Evolutionary conservation across 2,888 invertebrate genomes (phyloP).

Genomic region (Neria commutata): DNA sequence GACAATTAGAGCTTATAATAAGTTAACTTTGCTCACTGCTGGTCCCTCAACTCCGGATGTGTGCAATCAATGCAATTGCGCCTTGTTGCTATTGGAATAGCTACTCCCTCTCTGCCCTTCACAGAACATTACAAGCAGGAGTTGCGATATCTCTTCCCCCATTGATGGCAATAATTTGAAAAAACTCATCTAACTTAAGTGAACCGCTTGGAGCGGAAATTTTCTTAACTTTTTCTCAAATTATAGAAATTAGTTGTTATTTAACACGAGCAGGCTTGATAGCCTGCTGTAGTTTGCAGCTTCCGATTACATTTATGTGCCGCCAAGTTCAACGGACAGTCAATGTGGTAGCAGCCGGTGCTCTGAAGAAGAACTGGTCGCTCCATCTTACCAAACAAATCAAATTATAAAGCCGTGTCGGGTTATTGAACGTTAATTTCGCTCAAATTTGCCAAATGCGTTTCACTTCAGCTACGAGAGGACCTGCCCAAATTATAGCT

Average conservation of each 20-base stretch:
- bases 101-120: too few relatives aligned
- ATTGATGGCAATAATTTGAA: too few relatives aligned
- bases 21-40: too few relatives aligned
- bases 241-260: conserved; percentile 52
- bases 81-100: too few relatives aligned
- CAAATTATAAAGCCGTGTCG: conserved; percentile 23
- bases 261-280: conserved; percentile 54
- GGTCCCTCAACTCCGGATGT: too few relatives aligned
- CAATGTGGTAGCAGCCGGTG: background rate
- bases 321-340: too few relatives aligned
- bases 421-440: conserved; percentile 52
- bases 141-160: too few relatives aligned
- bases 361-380: conserved; percentile 3
- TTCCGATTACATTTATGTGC: conserved; percentile 17
- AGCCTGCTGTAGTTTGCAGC: conserved; percentile 37
- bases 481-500: conserved; percentile 47
- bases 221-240: conserved; percentile 40
- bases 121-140: too few relatives aligned
- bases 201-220: too few relatives aligned
- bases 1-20: too few relatives aligned
- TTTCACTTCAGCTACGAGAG: conserved; percentile 42
- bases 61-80: too few relatives aligned
- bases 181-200: too few relatives aligned
- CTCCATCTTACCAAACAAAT: background rate
- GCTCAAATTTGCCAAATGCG: conserved; percentile 44